A percentile compares a stretch with the other conserved stretches of the same genome.
phyloP scores from a whole-genome alignment of 2,888 invertebrate species.

The Lasius fuliginosus region DNA sequence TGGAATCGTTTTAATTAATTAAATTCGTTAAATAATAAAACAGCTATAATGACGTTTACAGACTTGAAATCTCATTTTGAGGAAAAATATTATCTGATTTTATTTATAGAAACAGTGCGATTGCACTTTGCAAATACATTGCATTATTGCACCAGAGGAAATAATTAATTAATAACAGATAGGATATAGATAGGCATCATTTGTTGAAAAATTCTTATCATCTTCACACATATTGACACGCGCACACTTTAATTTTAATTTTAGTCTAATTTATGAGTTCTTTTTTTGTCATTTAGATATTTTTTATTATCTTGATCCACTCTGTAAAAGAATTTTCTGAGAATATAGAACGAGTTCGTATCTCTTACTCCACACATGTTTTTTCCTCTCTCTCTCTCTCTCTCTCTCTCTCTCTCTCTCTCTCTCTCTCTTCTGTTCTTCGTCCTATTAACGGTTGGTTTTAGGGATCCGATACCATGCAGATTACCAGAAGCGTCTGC shows the following conservation, averaged over 20 bases:
- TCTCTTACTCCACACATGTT: not conserved
- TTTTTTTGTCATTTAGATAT: not conserved
- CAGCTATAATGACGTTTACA: not conserved
- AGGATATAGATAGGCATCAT: not conserved
- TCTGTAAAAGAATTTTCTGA: slow-evolving; percentile 8
- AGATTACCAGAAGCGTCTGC: slow-evolving; percentile 78
- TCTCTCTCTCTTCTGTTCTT: slow-evolving; percentile 34
- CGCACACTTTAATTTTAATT: not conserved
- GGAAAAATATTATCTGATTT: not conserved
- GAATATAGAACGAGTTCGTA: slow-evolving; percentile 5
- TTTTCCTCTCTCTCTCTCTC: not conserved
- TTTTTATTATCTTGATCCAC: not conserved
- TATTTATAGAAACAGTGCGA: not conserved
- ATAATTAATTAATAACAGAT: too few relatives aligned
- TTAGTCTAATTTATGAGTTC: not conserved
- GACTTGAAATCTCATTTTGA: not conserved
- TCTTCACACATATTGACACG: not conserved
- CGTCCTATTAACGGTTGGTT: slow-evolving; percentile 74
- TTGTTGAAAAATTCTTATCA: not conserved
- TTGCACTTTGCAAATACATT: too few relatives aligned
- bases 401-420: not conserved
- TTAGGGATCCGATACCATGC: slow-evolving; percentile 74
- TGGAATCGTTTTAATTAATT: not conserved
- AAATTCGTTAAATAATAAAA: not conserved
- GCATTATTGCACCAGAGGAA: too few relatives aligned